Conservation (phyloP, 2,113 vertebrate species). For the Nycticorax nycticorax region DNA sequence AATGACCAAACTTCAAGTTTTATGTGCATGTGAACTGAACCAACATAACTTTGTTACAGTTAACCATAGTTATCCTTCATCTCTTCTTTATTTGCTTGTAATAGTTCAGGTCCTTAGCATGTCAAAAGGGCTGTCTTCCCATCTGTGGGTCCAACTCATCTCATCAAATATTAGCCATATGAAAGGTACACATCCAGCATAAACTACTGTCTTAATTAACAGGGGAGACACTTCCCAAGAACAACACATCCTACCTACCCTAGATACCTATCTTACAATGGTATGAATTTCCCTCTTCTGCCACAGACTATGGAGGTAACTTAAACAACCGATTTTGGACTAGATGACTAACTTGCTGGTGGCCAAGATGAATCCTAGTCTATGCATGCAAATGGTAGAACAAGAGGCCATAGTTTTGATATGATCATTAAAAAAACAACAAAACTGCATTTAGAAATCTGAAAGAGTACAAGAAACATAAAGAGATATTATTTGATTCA, state of each 20-base stretch:
- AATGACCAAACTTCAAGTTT: background rate
- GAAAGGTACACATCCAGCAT: background rate
- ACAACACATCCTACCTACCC: background rate
- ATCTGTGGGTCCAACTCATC: background rate
- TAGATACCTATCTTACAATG: background rate
- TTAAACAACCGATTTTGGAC: background rate
- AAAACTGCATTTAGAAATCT: background rate
- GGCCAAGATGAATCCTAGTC: background rate
- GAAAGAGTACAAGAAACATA: background rate
- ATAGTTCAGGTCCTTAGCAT: background rate
- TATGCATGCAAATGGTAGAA: background rate
- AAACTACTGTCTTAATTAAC: background rate
- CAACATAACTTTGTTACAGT: background rate
- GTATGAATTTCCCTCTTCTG: background rate
- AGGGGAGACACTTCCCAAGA: background rate
- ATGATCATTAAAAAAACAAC: background rate
- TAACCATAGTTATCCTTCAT: background rate
- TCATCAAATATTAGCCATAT: background rate
- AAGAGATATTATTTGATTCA: background rate
- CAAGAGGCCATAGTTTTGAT: background rate
- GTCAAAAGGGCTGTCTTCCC: background rate
- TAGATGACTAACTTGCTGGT: background rate
- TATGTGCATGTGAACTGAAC: background rate
- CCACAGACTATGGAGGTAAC: background rate
- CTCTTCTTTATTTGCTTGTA: background rate